Evolutionary conservation across 1,140 invertebrate genomes (phyloP).

Genomic region (Tribolium madens): DNA sequence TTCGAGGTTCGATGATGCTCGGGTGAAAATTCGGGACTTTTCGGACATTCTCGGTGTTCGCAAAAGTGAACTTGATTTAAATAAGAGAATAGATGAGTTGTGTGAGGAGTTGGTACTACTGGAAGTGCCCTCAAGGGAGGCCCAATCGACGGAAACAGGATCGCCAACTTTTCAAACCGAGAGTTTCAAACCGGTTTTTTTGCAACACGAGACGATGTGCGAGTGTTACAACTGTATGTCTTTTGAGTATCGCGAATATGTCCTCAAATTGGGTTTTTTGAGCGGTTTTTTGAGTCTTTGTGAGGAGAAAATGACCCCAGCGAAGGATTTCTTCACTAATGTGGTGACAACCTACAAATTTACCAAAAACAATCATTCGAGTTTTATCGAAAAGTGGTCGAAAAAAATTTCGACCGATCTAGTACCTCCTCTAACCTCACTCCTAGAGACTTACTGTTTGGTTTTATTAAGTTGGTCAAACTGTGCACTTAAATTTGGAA

Average conservation of each 20-base stretch:
- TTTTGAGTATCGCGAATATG: constrained; percentile 42
- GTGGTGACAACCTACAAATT: constrained; percentile 29
- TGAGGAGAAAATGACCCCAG: constrained; percentile 24
- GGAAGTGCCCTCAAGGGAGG: background rate
- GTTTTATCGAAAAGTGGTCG: too few relatives aligned
- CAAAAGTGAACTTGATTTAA: background rate
- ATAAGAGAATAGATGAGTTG: background rate
- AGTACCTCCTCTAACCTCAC: constrained; percentile 27
- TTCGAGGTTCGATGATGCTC: constrained; percentile 43
- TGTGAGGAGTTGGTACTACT: background rate
- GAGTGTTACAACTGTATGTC: constrained; percentile 49
- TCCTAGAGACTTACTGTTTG: constrained; percentile 43
- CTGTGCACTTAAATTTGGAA: background rate
- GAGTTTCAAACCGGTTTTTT: constrained; percentile 48
- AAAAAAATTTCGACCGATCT: background rate
- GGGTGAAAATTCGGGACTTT: constrained; percentile 50
- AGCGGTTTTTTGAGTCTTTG: constrained; percentile 36
- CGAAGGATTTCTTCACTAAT: constrained; percentile 34
- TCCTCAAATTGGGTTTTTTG: constrained; percentile 41
- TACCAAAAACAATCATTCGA: constrained; percentile 1
- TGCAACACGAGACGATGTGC: constrained; percentile 45
- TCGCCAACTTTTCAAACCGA: constrained; percentile 45
- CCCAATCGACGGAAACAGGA: background rate
- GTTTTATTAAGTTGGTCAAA: constrained; percentile 46
- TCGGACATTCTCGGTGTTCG: constrained; percentile 49